Evolutionary conservation across 2,888 invertebrate species (phyloP).

Genomic region (Tetramorium bicarinatum): DNA sequence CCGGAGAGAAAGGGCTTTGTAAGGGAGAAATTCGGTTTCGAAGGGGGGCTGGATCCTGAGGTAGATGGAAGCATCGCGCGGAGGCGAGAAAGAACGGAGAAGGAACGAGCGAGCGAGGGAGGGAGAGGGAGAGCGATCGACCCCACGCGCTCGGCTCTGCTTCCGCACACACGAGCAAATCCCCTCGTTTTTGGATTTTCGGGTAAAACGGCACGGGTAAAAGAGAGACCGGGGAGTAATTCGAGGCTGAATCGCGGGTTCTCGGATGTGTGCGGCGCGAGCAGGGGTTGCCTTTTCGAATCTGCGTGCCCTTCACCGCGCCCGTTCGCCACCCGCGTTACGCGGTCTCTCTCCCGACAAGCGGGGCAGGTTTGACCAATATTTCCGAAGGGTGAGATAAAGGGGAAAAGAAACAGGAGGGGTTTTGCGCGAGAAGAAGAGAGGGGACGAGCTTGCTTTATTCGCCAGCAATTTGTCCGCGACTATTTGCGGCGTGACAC

Average conservation of each 20-base stretch:
- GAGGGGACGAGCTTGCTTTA: slow-evolving; percentile 61
- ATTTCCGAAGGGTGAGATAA: slow-evolving; percentile 75
- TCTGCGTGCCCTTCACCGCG: slow-evolving; percentile 68
- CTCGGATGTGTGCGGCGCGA: slow-evolving; percentile 43
- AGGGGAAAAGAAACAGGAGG: slow-evolving; percentile 50
- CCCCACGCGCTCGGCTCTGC: slow-evolving; percentile 75
- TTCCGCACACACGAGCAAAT: slow-evolving; percentile 79
- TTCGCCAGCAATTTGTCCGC: slow-evolving; percentile 68
- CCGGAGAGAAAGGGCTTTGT: slow-evolving; percentile 39
- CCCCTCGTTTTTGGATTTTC: slow-evolving; percentile 83
- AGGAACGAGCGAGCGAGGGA: slow-evolving; percentile 27
- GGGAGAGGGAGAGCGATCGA: slow-evolving; percentile 63
- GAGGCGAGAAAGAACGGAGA: slow-evolving; percentile 47
- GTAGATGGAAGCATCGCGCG: slow-evolving; percentile 25
- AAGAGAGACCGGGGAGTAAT: slow-evolving; percentile 77
- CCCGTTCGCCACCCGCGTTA: slow-evolving; percentile 72
- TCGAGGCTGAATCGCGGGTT: slow-evolving; percentile 78
- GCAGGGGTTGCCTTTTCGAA: slow-evolving; percentile 69
- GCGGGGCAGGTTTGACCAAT: slow-evolving; percentile 75
- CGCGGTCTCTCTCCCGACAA: slow-evolving; percentile 63
- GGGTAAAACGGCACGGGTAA: slow-evolving; percentile 76
- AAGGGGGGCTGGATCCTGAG: slow-evolving; percentile 30
- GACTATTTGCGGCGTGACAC: slow-evolving; percentile 43
- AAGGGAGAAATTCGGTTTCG: slow-evolving; percentile 53
- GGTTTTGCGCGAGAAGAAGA: slow-evolving; percentile 28